Conservation (phyloP, 1,140 invertebrate genomes). For the Megalopta genalis region DNA sequence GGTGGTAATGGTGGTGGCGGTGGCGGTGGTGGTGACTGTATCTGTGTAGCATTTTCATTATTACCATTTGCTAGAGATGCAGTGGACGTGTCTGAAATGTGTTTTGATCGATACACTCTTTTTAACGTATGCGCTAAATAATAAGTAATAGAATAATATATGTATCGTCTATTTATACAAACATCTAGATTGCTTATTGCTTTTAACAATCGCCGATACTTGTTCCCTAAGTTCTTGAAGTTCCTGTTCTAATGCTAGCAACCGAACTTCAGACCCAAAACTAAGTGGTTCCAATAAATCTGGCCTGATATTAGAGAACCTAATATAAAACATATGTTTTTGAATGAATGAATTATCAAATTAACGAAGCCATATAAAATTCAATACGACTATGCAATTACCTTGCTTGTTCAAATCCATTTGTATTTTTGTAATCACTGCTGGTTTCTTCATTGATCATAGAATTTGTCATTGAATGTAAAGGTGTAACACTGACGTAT, state of each 20-base stretch:
- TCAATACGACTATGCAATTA: conserved; percentile 43
- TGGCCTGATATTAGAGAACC: conserved; percentile 74
- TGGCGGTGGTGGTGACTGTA: conserved; percentile 59
- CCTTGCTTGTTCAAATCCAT: conserved; percentile 70
- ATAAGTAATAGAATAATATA: conserved; percentile 6
- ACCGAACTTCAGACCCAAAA: conserved; percentile 78
- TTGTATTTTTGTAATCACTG: conserved; percentile 62
- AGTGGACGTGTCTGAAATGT: conserved; percentile 58
- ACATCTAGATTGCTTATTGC: conserved; percentile 68
- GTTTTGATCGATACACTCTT: neutral
- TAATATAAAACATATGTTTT: conserved; percentile 53
- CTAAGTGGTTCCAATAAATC: conserved; percentile 78
- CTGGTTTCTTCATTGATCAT: conserved; percentile 77
- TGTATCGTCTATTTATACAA: conserved; percentile 28
- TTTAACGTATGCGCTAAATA: neutral
- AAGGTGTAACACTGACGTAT: conserved; percentile 78
- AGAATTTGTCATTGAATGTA: conserved; percentile 79
- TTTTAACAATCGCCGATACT: conserved; percentile 77
- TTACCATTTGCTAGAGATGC: conserved; percentile 67
- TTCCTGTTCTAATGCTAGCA: conserved; percentile 77
- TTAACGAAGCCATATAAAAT: neutral
- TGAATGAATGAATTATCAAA: conserved; percentile 19
- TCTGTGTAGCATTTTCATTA: conserved; percentile 44
- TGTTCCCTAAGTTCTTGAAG: conserved; percentile 77
- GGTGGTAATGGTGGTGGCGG: conserved; percentile 73